Conservation (phyloP, 2,113 vertebrate species). For the Tonatia bakeri region DNA sequence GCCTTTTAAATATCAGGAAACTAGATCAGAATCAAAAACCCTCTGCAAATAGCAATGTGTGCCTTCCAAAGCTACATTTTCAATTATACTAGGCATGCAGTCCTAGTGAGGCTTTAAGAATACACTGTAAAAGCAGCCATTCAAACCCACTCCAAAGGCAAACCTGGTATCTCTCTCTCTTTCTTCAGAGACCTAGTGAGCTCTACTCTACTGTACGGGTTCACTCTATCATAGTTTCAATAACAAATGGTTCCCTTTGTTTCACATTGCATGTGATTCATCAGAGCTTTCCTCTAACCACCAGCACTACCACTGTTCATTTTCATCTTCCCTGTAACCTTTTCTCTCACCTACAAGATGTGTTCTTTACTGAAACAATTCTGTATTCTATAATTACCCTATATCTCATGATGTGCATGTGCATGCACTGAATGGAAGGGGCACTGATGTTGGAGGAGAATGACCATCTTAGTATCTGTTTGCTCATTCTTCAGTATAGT, state of each 20-base stretch:
- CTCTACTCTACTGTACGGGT: not conserved
- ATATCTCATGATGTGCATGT: not conserved
- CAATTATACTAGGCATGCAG: not conserved
- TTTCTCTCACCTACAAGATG: not conserved
- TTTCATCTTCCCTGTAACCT: not conserved
- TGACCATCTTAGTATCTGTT: not conserved
- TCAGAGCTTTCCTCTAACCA: not conserved
- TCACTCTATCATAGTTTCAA: not conserved
- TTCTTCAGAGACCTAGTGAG: not conserved
- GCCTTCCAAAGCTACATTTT: not conserved
- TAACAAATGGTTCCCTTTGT: not conserved
- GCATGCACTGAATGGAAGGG: not conserved
- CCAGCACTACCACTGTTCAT: not conserved
- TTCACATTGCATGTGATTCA: not conserved
- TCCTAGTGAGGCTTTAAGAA: not conserved
- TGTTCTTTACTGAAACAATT: not conserved
- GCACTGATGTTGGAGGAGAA: not conserved
- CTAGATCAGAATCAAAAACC: conserved; percentile 21
- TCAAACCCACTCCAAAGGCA: not conserved
- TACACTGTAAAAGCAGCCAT: not conserved
- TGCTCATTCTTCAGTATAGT: not conserved
- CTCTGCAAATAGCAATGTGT: not conserved
- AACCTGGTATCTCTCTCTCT: not conserved
- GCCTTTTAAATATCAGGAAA: conserved; percentile 16
- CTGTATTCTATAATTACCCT: not conserved